Percentiles rank a stretch among this genome's conserved stretches.
These are phyloP conservation scores for Leptobrachium leishanense DNA, from an alignment of 2,113 vertebrate species.

Conservation along the genomic window DNA sequence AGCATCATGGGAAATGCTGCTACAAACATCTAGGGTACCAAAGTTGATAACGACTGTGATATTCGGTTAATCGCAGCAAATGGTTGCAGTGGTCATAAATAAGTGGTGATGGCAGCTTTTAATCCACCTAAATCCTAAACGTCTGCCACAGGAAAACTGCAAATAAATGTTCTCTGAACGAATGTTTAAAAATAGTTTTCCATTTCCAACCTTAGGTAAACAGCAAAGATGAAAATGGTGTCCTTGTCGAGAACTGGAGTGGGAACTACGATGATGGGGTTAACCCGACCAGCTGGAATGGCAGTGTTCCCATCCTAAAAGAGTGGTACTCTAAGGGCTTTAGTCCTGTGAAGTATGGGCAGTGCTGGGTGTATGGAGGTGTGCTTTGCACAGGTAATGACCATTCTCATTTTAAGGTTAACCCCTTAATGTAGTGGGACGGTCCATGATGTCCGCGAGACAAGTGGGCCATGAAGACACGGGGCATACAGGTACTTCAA, in stretches of 20 bases:
- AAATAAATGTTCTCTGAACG: too few relatives aligned
- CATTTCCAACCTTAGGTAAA: slow-evolving; percentile 75
- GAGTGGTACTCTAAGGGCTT: slow-evolving; percentile 67
- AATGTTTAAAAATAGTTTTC: background rate
- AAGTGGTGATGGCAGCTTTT: too few relatives aligned
- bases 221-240: slow-evolving; percentile 81
- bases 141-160: too few relatives aligned
- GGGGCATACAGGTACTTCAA: background rate
- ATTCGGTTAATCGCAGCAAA: too few relatives aligned
- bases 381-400: slow-evolving; percentile 86
- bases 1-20: too few relatives aligned
- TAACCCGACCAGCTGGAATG: slow-evolving; percentile 74
- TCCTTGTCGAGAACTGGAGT: slow-evolving; percentile 82
- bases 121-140: too few relatives aligned
- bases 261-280: slow-evolving; percentile 55
- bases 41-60: too few relatives aligned
- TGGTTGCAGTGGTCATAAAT: too few relatives aligned
- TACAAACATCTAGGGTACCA: too few relatives aligned
- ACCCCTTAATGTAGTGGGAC: too few relatives aligned
- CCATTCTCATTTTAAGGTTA: background rate
- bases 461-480: background rate
- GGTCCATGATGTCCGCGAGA: too few relatives aligned
- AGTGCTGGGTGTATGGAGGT: slow-evolving; percentile 93
- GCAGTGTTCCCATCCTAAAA: slow-evolving; percentile 78
- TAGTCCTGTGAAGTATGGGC: slow-evolving; percentile 77